Evolutionary conservation across 1,140 invertebrate genomes (phyloP), one percentile per base, ranked within the genome.

Genomic region (Trialeurodes vaporariorum): DNA sequence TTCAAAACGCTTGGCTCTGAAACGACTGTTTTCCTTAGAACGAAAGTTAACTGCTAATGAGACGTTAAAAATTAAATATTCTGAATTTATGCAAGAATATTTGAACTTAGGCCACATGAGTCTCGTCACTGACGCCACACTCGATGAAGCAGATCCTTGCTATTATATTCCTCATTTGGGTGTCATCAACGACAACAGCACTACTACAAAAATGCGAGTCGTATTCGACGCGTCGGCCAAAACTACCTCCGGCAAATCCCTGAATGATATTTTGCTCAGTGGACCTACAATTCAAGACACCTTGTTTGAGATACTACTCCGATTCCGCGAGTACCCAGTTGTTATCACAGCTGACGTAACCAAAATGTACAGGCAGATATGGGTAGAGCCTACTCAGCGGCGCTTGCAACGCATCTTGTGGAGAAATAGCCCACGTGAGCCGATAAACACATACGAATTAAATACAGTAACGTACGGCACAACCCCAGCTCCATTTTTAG

Each of bases 301-400:
- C 40, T 62, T 78, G 34, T 72, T 75, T 24, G 68, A 70, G 0
- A 71, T 76, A 13, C 17, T 77, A 22, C 58, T 76, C 1, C 62
- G 70, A 61, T 78, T 78, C 69, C 25, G 76, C 62, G 66, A 40
- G 13, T 70, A 75, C 67, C 25, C 62, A 63, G 70, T 71, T 61
- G 77, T 75, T 9, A 61, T 76, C 21, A 73, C 70, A 17, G 76
- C 72, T 9, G 79, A 79, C 69, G 74, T 79, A 9, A 69, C 71
- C 25, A 79, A 80, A 71, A 79, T 79, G 76, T 77, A 76, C 67
- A 65, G 75, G 17, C 73, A 76, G 64, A 68, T 79, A 24, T 64
- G 63, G 22, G 70, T 79, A 9, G 64, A 68, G n/a, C n/a, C 66
- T 25, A 67, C 74, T 60, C 74, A 78, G 27, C 34, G 66, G 21